phyloP scores from a whole-genome alignment of 2,113 vertebrate species.

The Dasyornis broadbenti region DNA sequence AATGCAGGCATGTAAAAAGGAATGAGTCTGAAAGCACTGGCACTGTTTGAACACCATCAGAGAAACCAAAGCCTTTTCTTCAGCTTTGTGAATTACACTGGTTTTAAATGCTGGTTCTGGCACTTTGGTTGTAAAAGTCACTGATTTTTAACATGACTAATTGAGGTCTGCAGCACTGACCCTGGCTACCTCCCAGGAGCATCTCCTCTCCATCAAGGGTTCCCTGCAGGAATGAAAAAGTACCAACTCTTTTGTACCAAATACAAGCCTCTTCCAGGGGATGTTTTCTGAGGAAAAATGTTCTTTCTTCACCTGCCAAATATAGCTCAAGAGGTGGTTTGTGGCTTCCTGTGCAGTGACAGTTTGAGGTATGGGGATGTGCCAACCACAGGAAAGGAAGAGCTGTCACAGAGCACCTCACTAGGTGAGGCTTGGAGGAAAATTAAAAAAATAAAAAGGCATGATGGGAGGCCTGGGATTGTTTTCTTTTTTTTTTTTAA shows the following conservation, averaged over 20 bases:
- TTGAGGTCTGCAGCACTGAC: not conserved
- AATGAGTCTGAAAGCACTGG: not conserved
- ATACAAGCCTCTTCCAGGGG: fast-evolving
- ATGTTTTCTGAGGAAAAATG: not conserved
- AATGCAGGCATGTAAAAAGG: not conserved
- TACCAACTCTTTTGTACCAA: not conserved
- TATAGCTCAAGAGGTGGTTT: not conserved
- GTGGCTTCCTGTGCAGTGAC: not conserved
- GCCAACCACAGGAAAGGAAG: not conserved
- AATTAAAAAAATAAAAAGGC: no score
- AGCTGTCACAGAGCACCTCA: not conserved
- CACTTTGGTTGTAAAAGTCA: not conserved
- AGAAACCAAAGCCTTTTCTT: not conserved
- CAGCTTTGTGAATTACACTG: not conserved
- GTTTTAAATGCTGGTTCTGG: not conserved
- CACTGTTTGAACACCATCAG: fast-evolving
- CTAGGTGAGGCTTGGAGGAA: not conserved
- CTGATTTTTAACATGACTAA: not conserved
- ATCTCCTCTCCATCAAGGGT: fast-evolving
- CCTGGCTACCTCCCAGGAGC: not conserved
- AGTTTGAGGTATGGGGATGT: not conserved
- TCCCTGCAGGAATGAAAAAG: not conserved
- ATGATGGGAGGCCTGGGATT: fast-evolving
- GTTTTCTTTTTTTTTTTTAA: not conserved
- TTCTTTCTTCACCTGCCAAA: not conserved